Evolutionary conservation across 2,797 vertebrate species (phyloP).

Genomic region (Trachurus trachurus): DNA sequence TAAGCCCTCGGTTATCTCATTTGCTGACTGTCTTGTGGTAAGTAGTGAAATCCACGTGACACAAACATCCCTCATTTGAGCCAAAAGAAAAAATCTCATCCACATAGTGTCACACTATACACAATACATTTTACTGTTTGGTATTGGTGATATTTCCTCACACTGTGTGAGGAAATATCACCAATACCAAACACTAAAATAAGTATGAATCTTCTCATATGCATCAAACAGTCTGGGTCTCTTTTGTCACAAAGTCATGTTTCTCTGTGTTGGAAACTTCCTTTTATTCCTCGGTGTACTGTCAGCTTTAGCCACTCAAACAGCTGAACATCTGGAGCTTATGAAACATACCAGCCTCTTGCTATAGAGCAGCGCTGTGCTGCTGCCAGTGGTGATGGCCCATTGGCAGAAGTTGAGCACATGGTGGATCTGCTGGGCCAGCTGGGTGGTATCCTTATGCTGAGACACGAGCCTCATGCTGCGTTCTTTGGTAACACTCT

Average conservation of each 20-base stretch:
- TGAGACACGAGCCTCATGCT: slow-evolving; percentile 93
- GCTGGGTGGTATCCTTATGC: slow-evolving; percentile 93
- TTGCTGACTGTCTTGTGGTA: slow-evolving; percentile 35
- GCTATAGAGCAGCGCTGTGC: slow-evolving; percentile 97
- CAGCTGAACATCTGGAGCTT: neutral
- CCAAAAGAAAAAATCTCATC: neutral
- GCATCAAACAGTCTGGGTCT: too few species aligned
- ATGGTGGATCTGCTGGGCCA: slow-evolving; percentile 96
- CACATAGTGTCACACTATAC: too few species aligned
- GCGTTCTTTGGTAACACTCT: slow-evolving; percentile 97
- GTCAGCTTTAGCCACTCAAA: neutral
- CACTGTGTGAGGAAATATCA: too few species aligned
- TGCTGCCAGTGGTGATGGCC: slow-evolving; percentile 97
- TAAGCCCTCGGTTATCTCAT: slow-evolving; percentile 25
- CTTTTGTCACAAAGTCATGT: too few species aligned
- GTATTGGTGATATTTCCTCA: too few species aligned
- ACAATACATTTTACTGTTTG: too few species aligned
- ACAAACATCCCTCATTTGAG: neutral
- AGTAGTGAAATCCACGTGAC: slow-evolving; percentile 7
- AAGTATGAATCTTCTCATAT: too few species aligned
- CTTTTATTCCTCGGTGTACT: neutral
- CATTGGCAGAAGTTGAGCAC: slow-evolving; percentile 98
- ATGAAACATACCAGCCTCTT: slow-evolving; percentile 93
- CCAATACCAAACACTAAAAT: neutral
- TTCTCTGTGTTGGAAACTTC: neutral